Base-by-base conservation (phyloP, 2,113 vertebrate species). In the Merops nubicus region DNA sequence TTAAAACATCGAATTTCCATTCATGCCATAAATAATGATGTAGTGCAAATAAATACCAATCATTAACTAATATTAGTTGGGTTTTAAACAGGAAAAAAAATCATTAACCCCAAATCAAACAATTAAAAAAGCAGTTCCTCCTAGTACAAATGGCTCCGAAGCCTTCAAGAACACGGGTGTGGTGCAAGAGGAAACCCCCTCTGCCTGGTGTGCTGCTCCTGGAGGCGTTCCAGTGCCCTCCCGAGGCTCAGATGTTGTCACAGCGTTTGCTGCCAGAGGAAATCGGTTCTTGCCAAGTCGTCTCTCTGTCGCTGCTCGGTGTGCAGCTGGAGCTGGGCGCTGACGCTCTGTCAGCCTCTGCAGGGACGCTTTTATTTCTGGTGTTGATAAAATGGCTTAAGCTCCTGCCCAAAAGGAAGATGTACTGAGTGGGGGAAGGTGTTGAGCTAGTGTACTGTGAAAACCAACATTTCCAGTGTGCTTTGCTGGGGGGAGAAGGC, bases 101-200 rank as follows among this genome's bases (percentile, higher is more conserved):
- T 72, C 19, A 45, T 96, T 80, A 85, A 73, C 57, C 12, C 19
- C 42, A 29, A 73, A 80, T 73, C 54, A 79, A 65, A 42, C 67
- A 48, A 36, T 90, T 73, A 79, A 3, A 6, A 56, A 89, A 60
- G 13, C 2, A 5, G 29, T 73, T 85, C 29, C 26, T 76, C 53
- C 15, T 51, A 64, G 75, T 51, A 47, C 36, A n/a, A 64, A 23
- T 50, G 57, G 47, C 90, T 43, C n/a, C 6, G 85, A 48, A 83
- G 48, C 48, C 4, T 5, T 15, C 0, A 7, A 25, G 65, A 51
- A 50, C 17, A 54, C 33, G 65, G 51, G 57, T 0, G 0, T 5
- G 0, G 4, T 62, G 81, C 48, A 82, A 76, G 47, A 21, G n/a
- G n/a, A 60, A 79, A n/a, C 40, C 73, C 15, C 54, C 20, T 63